Base-by-base conservation (phyloP, 2,113 vertebrate species). In the Aix galericulata region DNA sequence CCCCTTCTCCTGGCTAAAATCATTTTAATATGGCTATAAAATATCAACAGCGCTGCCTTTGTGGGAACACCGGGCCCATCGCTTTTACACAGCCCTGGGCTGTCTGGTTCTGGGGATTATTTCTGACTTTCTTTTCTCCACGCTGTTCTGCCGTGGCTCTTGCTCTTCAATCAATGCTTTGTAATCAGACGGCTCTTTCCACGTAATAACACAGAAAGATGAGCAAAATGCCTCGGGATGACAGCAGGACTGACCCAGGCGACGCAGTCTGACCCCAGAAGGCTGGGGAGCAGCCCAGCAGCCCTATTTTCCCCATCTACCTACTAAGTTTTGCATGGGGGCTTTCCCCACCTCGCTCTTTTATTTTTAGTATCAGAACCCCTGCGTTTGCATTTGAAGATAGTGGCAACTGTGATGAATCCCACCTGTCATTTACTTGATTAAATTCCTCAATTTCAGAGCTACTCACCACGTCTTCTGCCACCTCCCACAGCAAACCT, bases 151-250 rank as follows among this genome's bases (percentile, higher is more conserved):
- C 26, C 53, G 13, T 12, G 29, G 50, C 52, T 50, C 12, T 29
- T 74, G 22, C 23, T 72, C 64, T 77, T 85, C 78, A 63, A 86
- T 91, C 81, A 67, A 68, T 90, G 34, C 79, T 95, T 93, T 27
- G 85, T 32, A 90, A 91, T 72, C 64, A 58, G 92, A 64, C 86
- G 73, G 77, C 32, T 83, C 64, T 89, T 86, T 87, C 32, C 16
- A 81, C 93, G 85, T 31, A n/a, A 2, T 12, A 36, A 59, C 46
- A 92, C 63, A 90, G 77, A 93, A 91, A 82, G 17, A 91, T 2
- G 44, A 96, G 90, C 86, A 91, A 92, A 91, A 62, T 4, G 2
- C 52, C 64, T 44, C 29, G 13, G 63, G 6, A 18, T 0, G 2
- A 46, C 4, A 15, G 34, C 50, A 27, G 55, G 48, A 69, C 34